A percentile compares a stretch with the other conserved stretches of the same genome.
Conservation (phyloP, 1,140 invertebrate genomes). For the Glomeris maerens region DNA sequence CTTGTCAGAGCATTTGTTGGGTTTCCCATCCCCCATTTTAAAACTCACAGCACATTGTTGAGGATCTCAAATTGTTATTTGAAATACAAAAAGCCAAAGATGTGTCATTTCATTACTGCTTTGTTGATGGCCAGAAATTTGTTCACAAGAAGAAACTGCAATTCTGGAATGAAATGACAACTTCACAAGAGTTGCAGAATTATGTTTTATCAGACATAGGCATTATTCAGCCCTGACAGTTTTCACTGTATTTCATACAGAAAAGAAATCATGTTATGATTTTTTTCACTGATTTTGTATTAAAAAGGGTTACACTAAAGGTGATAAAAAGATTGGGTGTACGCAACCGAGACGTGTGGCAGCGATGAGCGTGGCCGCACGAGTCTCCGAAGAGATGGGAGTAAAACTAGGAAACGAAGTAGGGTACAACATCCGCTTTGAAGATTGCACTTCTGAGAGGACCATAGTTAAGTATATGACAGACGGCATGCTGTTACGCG, state of each 20-base stretch:
- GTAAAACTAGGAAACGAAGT: constrained; percentile 56
- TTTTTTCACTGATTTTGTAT: not conserved
- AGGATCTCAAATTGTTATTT: too few species aligned
- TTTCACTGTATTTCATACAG: not conserved
- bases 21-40: not conserved
- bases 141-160: too few species aligned
- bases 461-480: constrained; percentile 97
- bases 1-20: constrained; percentile 8
- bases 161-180: too few species aligned
- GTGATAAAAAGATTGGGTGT: constrained; percentile 63
- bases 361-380: constrained; percentile 59
- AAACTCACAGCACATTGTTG: too few species aligned
- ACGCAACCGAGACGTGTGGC: constrained; percentile 65
- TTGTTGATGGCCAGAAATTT: too few species aligned
- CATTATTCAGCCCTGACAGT: too few species aligned
- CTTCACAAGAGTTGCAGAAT: too few species aligned
- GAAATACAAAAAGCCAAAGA: too few species aligned
- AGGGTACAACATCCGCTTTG: constrained; percentile 63
- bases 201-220: too few species aligned
- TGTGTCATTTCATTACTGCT: too few species aligned
- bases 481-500: constrained; percentile 92
- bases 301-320: constrained; percentile 37
- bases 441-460: constrained; percentile 59
- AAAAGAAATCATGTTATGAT: not conserved
- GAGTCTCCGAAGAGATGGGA: constrained; percentile 55